These are phyloP conservation scores for Triplophysa dalaica DNA, from an alignment of 2,113 vertebrate genomes.

Conservation along the genomic window DNA sequence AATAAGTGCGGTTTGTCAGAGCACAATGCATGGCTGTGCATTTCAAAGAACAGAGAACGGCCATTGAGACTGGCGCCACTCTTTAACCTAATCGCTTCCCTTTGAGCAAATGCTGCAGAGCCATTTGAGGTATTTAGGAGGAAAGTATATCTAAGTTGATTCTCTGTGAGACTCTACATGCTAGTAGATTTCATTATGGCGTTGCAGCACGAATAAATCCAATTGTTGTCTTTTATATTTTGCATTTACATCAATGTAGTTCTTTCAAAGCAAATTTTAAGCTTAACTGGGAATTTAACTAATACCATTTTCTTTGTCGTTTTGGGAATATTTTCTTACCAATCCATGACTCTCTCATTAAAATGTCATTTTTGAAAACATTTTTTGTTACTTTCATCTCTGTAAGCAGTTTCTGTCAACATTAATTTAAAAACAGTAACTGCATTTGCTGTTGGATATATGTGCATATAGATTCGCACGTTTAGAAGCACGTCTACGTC, in stretches of 20 bases:
- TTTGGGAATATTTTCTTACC: background rate
- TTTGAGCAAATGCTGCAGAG: constrained; percentile 15
- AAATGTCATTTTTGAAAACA: background rate
- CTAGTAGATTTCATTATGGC: constrained; percentile 6
- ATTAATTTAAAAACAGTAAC: background rate
- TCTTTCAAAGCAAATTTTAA: too few relatives aligned
- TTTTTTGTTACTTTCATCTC: background rate
- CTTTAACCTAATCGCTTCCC: constrained; percentile 35
- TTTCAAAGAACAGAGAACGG: constrained; percentile 28
- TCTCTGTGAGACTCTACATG: constrained; percentile 1
- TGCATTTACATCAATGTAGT: background rate
- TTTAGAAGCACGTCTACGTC: constrained; percentile 2
- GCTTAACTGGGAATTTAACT: too few relatives aligned
- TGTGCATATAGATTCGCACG: constrained; percentile 9
- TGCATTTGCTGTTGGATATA: constrained; percentile 9
- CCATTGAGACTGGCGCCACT: constrained; percentile 29
- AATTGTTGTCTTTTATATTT: constrained; percentile 6
- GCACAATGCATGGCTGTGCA: constrained; percentile 34
- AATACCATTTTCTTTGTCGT: background rate
- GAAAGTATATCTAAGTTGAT: constrained; percentile 20
- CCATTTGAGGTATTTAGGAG: constrained; percentile 31
- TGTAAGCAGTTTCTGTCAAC: constrained; percentile 2
- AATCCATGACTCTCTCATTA: constrained; percentile 8
- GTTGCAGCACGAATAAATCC: background rate
- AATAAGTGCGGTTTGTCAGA: constrained; percentile 38